Evolutionary conservation across 2,888 invertebrate species (phyloP).

Genomic region (Tubiluchus corallicola): DNA sequence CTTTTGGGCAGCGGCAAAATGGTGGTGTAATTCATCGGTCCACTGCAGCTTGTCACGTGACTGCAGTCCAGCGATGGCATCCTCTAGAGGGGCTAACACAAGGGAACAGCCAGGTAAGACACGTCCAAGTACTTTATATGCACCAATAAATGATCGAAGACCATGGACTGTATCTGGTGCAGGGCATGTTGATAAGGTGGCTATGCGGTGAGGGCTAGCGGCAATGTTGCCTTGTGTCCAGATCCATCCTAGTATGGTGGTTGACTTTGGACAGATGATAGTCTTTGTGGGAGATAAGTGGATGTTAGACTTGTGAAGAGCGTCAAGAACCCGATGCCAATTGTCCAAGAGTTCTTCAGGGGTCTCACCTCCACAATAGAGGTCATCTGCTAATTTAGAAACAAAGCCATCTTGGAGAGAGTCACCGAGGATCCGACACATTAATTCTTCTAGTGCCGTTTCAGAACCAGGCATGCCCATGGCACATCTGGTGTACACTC

Average conservation of each 20-base stretch:
- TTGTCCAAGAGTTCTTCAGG: slow-evolving; percentile 4
- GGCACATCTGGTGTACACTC: slow-evolving; percentile 15
- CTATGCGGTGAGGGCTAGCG: slow-evolving; percentile 8
- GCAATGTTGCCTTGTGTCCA: slow-evolving; percentile 5
- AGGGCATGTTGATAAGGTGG: slow-evolving; percentile 5
- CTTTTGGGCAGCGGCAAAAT: not conserved
- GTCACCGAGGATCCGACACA: slow-evolving; percentile 14
- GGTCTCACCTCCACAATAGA: too few relatives aligned
- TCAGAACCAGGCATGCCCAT: slow-evolving; percentile 18
- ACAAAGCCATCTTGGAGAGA: slow-evolving; percentile 10
- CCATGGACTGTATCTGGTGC: slow-evolving; percentile 6
- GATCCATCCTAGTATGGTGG: slow-evolving; percentile 6
- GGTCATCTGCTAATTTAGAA: slow-evolving; percentile 12
- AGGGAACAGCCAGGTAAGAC: slow-evolving; percentile 10
- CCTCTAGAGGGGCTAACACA: not conserved
- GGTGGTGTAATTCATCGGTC: slow-evolving; percentile 10
- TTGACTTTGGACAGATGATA: too few relatives aligned
- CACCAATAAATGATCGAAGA: slow-evolving; percentile 6
- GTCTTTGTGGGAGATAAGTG: not conserved
- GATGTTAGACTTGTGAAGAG: not conserved
- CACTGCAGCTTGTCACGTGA: slow-evolving; percentile 11
- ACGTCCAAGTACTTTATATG: slow-evolving; percentile 9
- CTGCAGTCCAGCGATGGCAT: not conserved
- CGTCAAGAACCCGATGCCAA: not conserved
- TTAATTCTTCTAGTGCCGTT: slow-evolving; percentile 16